These are phyloP conservation scores for Acanthosepion esculentum DNA, from an alignment of 2,888 invertebrate species.

Conservation along the genomic window DNA sequence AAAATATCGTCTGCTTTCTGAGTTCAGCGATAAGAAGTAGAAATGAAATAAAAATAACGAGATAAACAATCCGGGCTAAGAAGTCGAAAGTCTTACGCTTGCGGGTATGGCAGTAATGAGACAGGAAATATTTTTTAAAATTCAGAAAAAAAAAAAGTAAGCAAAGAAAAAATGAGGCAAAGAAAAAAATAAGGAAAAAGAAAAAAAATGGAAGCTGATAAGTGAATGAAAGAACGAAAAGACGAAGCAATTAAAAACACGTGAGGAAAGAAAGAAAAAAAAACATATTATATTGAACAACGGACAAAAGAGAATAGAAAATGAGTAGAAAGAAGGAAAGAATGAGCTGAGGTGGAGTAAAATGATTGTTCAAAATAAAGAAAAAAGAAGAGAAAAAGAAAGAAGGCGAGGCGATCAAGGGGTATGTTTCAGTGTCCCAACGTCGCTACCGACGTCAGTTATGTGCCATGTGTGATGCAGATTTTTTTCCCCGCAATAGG, in stretches of 20 bases:
- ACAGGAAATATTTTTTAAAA: too few relatives aligned
- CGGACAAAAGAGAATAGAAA: not conserved
- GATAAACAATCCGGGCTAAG: not conserved
- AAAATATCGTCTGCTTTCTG: too few relatives aligned
- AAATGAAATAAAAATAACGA: too few relatives aligned
- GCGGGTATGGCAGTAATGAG: not conserved
- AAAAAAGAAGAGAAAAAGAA: not conserved
- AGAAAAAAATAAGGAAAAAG: not conserved
- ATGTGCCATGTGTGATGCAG: too few relatives aligned
- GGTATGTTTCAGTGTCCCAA: too few relatives aligned
- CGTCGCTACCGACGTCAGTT: too few relatives aligned
- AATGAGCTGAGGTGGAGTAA: not conserved
- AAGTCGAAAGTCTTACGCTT: too few relatives aligned
- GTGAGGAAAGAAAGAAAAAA: not conserved
- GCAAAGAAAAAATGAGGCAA: not conserved
- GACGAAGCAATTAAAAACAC: not conserved
- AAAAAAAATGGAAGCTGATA: not conserved
- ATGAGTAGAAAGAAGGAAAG: not conserved
- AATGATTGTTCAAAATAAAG: not conserved
- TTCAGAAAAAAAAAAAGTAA: not conserved
- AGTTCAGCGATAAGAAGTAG: too few relatives aligned
- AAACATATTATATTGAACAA: not conserved
- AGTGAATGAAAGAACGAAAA: not conserved
- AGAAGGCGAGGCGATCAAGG: too few relatives aligned
- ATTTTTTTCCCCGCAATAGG: too few relatives aligned